Evolutionary conservation across 1,140 invertebrate species (phyloP), one percentile per base, ranked within the genome.

Genomic region (Mycetomoellerius zeteki): DNA sequence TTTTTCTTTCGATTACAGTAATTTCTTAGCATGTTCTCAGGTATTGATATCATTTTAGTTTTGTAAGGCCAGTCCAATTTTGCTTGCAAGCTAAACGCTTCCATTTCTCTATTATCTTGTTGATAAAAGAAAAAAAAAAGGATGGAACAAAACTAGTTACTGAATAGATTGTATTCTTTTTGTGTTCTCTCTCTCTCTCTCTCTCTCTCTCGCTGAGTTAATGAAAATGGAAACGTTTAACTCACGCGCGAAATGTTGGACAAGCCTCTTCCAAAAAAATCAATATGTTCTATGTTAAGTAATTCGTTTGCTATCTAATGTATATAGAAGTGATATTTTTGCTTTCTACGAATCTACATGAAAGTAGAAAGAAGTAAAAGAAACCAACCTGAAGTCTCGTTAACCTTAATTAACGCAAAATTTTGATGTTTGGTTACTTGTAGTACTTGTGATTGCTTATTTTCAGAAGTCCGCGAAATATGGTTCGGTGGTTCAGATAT

Each of bases 351-450:
- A 43, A 8, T 43, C 10, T 43, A 43, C 8, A 43, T 43, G 12
- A 69, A 85, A 77, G 30, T 60, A 82, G 8, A 60, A 43, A 71
- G 30, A 67, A 65, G 3, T 73, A 82, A 82, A n/a, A 58, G 16
- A 73, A 30, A 85, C 85, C 10, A 75, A 93, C 93, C 92, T 89
- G 88, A 81, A 58, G 33, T 19, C 65, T 72, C 87, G 72, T 56
- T 88, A 69, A 88, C 21, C 50, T 91, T 87, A 86, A 93, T 87
- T 81, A 91, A 71, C 24, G 87, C 89, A 60, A 91, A 69, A 80
- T 86, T 92, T 89, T 91, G 91, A 73, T 60, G 73, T 4, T 78
- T 86, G 52, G 81, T 52, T 21, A 56, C 54, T 60, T 75, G 75
- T n/a, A 88, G 64, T 81, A 87, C 50, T 62, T 89, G 62, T 47